These are phyloP conservation scores for Thaumatotibia leucotreta DNA, from an alignment of 1,140 invertebrate genomes.

Conservation along the genomic window DNA sequence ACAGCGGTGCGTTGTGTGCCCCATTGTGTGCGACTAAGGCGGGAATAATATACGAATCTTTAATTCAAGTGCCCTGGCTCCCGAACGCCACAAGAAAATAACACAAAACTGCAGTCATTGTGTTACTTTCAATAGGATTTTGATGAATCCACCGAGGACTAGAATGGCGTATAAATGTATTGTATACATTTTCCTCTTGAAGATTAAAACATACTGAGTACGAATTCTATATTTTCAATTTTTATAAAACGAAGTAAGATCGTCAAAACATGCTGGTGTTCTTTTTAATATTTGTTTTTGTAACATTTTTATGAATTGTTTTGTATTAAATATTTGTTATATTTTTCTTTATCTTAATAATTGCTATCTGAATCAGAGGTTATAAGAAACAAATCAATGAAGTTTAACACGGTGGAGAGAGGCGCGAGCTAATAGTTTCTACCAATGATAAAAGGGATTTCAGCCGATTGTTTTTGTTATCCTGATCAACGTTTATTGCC, in stretches of 20 bases:
- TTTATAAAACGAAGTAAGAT: background rate
- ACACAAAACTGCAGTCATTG: constrained; percentile 67
- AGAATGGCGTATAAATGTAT: constrained; percentile 12
- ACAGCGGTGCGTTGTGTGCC: constrained; percentile 55
- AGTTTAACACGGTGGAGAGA: background rate
- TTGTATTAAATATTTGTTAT: too few species aligned
- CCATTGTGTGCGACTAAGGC: constrained; percentile 53
- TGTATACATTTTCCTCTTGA: background rate
- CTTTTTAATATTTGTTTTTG: background rate
- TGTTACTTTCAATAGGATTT: constrained; percentile 62
- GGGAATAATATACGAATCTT: constrained; percentile 71
- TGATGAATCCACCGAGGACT: constrained; percentile 44
- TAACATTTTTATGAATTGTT: background rate
- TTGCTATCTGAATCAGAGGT: too few species aligned
- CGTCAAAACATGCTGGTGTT: too few species aligned
- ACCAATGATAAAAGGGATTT: constrained; percentile 45
- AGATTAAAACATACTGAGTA: background rate
- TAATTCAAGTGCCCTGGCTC: constrained; percentile 71
- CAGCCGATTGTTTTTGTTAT: constrained; percentile 53
- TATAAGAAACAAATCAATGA: background rate
- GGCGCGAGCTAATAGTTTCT: constrained; percentile 25
- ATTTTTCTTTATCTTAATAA: too few species aligned
- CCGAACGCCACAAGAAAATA: constrained; percentile 63
- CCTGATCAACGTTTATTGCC: constrained; percentile 58
- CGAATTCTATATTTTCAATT: background rate